These are phyloP conservation scores for Amphimallon solstitiale DNA, from an alignment of 2,888 invertebrate species.

Conservation along the genomic window DNA sequence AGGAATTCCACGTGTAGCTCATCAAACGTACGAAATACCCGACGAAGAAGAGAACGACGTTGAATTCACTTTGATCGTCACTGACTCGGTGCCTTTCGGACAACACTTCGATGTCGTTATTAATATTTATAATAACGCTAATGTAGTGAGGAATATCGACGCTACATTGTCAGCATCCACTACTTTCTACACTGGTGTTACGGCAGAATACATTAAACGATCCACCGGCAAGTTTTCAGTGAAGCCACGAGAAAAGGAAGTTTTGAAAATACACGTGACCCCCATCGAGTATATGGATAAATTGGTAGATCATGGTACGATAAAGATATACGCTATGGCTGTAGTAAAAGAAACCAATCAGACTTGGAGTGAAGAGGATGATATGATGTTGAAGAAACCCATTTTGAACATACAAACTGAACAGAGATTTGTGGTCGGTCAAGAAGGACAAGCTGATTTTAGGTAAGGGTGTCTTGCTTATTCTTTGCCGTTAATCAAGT, in stretches of 20 bases:
- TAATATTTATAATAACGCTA: constrained; percentile 68
- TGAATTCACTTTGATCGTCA: constrained; percentile 72
- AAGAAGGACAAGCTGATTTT: constrained; percentile 67
- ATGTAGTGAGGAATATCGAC: constrained; percentile 71
- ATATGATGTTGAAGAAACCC: constrained; percentile 76
- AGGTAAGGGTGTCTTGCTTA: constrained; percentile 48
- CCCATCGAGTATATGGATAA: constrained; percentile 77
- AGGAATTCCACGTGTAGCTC: constrained; percentile 68
- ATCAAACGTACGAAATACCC: constrained; percentile 71
- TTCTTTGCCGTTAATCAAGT: neutral
- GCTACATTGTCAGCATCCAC: constrained; percentile 72
- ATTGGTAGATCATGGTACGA: constrained; percentile 75
- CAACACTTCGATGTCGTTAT: constrained; percentile 74
- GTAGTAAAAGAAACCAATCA: constrained; percentile 78
- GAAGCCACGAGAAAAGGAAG: constrained; percentile 72
- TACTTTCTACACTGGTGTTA: constrained; percentile 76
- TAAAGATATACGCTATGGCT: constrained; percentile 79
- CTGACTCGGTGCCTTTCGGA: constrained; percentile 73
- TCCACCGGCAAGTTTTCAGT: constrained; percentile 71
- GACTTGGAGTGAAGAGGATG: constrained; percentile 79
- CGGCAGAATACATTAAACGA: constrained; percentile 71
- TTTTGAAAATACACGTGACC: constrained; percentile 70
- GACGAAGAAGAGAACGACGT: constrained; percentile 72
- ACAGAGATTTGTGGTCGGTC: constrained; percentile 66
- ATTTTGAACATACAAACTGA: constrained; percentile 73